A percentile compares a stretch with the other conserved stretches of the same genome.
Evolutionary conservation across 2,113 vertebrate species (phyloP).

Genomic region (Turnix velox): DNA sequence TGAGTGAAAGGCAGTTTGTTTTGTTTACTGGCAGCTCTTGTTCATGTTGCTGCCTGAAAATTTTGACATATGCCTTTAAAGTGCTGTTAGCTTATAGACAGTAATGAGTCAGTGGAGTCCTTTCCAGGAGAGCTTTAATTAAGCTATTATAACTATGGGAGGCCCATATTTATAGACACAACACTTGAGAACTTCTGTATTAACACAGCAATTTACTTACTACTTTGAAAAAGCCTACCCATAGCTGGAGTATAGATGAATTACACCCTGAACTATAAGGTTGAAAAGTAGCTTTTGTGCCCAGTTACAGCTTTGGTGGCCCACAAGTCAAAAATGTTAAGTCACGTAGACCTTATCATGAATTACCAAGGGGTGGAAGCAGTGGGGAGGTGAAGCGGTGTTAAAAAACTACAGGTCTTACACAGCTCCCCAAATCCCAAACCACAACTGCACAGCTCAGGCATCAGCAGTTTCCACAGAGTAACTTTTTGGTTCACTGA

Average conservation of each 20-base stretch:
- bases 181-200: background rate
- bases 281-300: background rate
- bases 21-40: background rate
- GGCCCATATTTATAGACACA: background rate
- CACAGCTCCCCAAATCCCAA: background rate
- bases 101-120: background rate
- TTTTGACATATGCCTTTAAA: background rate
- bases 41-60: background rate
- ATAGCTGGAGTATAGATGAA: background rate
- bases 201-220: background rate
- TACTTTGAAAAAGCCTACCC: background rate
- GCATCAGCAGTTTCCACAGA: fast-evolving
- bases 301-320: background rate
- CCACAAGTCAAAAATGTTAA: background rate
- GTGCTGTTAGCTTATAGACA: background rate
- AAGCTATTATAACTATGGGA: background rate
- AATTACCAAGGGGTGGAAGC: background rate
- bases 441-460: background rate
- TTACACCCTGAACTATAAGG: background rate
- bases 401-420: background rate
- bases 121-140: background rate
- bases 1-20: background rate
- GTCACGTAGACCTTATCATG: background rate
- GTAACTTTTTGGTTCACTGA: background rate
- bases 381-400: background rate